Evolutionary conservation across 2,888 invertebrate genomes (phyloP), one percentile per base, ranked within the genome.

Genomic region (Drosophila emarginata): DNA sequence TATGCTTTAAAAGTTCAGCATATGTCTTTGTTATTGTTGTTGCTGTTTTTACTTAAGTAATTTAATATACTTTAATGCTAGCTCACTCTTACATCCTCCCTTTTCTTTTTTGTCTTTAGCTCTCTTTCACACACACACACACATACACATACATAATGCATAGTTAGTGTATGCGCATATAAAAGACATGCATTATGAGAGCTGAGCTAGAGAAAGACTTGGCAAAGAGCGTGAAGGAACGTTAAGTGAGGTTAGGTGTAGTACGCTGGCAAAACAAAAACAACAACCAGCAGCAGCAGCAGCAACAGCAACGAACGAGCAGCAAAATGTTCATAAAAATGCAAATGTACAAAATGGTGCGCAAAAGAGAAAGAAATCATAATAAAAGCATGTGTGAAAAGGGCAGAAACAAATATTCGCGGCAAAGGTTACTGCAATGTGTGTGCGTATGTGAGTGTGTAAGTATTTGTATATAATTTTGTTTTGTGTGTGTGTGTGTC

Each of bases 161-260:
- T 87, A 83, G 60, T 83, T 87, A 83, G 86, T 83, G 71, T 86
- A 83, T 83, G 82, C 82, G 82, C 82, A 83, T 83, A 83, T 83
- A 83, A 87, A 83, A 78, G 88, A 83, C 80, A 65, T 80, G 78
- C 74, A 86, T 85, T 83, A 86, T 72, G 76, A 66, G 64, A 57
- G 45, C 45, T 45, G 21, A 39, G 71, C 56, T 60, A 52, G 56
- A 45, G 28, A 15, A 58, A 28, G 37, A 45, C 21, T 14, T 14
- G 45, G 74, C 39, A 62, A 62, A 50, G 53, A 14, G 50, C 32
- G 32, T 32, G 7, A 4, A 9, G 32, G 32, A 32, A 32, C 32
- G 32, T 32, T 2, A 32, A 58, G 53, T 18, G 18, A 14, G 50
- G 26, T 18, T 26, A 63, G 54, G 23, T 37, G 64, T 15, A 14